Evolutionary conservation across 2,888 invertebrate genomes (phyloP), one percentile per base, ranked within the genome.

Genomic region (Sclerodermus sp.): DNA sequence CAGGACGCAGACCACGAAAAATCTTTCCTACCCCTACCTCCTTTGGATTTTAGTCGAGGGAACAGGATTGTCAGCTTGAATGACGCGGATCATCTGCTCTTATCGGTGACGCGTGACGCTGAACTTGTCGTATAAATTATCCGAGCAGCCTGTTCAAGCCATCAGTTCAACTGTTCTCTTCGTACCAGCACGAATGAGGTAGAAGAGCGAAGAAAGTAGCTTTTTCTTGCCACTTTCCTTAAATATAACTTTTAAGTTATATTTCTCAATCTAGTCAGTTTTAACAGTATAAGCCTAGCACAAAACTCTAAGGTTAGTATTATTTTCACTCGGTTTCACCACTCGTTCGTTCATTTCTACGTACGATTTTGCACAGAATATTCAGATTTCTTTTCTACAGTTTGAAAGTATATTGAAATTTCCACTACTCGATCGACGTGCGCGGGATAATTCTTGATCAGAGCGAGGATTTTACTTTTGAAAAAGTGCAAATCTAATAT

Each of bases 81-180:
- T 34, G 34, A 34, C 34, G 34, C 34, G 34, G 10, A 47, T 42
- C 34, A 51, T 17, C 34, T 30, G 15, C 17, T 31, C 34, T 56
- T 53, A 56, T 53, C 58, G 14, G n/a, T n/a, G 51, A 45, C 51
- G 49, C 45, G 53, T 62, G 58, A 62, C 57, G 55, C 59, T 32
- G 47, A 37, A 49, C 38, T 58, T 58, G 51, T 57, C 56, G 54
- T 70, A 70, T 70, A 70, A 70, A 70, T 64, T 55, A 68, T 57
- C 60, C 57, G 17, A 23, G 34, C 41, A 32, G 23, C 42, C 49
- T 14, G 32, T 17, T n/a, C n/a, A 4, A 34, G 46, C 45, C 55
- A 45, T 55, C 68, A 71, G 70, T 71, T 40, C 54, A 47, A 41
- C 43, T 47, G 39, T 44, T 42, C 45, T 45, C 47, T 44, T 53